Base-by-base conservation (phyloP, 92 coral and sea anemone genomes). In the Zoanthus sansibaricus region DNA sequence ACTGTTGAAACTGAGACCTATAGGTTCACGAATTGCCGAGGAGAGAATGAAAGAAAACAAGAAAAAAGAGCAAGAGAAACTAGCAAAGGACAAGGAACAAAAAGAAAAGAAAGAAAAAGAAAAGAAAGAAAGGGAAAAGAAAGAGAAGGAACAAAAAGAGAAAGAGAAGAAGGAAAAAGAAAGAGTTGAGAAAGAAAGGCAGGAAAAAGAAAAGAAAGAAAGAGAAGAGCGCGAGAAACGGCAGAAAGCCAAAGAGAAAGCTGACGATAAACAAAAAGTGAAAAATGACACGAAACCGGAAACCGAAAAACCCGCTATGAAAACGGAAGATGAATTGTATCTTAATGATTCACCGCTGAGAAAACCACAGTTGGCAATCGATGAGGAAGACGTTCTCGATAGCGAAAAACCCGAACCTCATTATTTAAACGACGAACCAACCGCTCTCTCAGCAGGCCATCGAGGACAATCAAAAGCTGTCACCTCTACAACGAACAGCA, bases 381-480 rank as follows among this genome's bases (percentile, higher is more conserved):
- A 47, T 16, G 85, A 80, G 49, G 83, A 78, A 59, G 85, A 80
- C 64, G 87, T 69, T 46, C 90, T 88, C 37, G 91, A 86, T 86
- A 93, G 70, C 82, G 88, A 91, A 86, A 93, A 88, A 71, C 69
- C 91, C 37, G 91, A 91, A 54, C 82, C 88, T 30, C 84, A 87
- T 76, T 83, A 80, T 71, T 86, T 89, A 83, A 87, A 49, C 32
- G 91, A 76, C 12, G 82, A 90, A 64, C 77, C 93, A 42, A 92
- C 93, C 45, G 55, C 61, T 74, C 59, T 49, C 12, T 44, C 20
- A 52, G 7, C 15, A 46, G 85, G 64, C 78, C 90, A 64, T 77
- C 90, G 73, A 47, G 91, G 86, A 75, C 93, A 76, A 47, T 87
- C 93, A 90, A 76, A 86, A 86, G 87, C 70, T 77, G 83, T 79